Evolutionary conservation across 2,797 vertebrate genomes (phyloP).

Genomic region (Lophius americanus): DNA sequence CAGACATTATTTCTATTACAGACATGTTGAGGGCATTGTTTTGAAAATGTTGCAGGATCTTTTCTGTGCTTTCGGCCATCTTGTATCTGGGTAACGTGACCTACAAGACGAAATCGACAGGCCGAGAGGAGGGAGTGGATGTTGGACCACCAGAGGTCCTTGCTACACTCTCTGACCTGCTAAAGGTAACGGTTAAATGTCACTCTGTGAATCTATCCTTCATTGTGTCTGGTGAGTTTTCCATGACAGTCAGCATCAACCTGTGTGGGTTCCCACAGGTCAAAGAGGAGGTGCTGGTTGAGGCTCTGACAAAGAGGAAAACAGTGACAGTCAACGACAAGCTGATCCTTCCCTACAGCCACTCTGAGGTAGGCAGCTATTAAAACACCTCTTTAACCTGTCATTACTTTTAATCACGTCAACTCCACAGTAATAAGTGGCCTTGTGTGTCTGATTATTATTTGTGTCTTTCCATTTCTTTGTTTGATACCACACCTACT

Average conservation of each 20-base stretch:
- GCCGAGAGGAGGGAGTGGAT: slow-evolving; percentile 93
- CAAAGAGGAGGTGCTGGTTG: slow-evolving; percentile 93
- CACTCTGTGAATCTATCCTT: background rate
- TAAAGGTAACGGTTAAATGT: slow-evolving; percentile 83
- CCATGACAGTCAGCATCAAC: slow-evolving; percentile 15
- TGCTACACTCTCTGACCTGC: slow-evolving; percentile 91
- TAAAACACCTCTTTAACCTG: background rate
- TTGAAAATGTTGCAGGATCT: slow-evolving; percentile 85
- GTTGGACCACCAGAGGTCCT: slow-evolving; percentile 94
- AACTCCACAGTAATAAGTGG: slow-evolving; percentile 8
- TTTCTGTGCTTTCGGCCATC: slow-evolving; percentile 95
- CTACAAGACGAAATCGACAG: slow-evolving; percentile 90
- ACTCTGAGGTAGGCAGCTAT: slow-evolving; percentile 83
- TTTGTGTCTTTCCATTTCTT: background rate
- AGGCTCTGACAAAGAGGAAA: slow-evolving; percentile 98
- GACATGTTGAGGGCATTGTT: slow-evolving; percentile 5
- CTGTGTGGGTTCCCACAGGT: slow-evolving; percentile 79
- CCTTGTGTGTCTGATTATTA: slow-evolving; percentile 5
- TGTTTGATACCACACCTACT: background rate
- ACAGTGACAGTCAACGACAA: slow-evolving; percentile 97
- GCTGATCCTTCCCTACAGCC: slow-evolving; percentile 96
- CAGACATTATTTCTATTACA: background rate
- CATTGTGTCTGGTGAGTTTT: background rate
- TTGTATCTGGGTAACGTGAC: slow-evolving; percentile 96
- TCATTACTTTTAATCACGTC: slow-evolving; percentile 8